Evolutionary conservation across 2,888 invertebrate genomes (phyloP).

Genomic region (Lymantria dispar): DNA sequence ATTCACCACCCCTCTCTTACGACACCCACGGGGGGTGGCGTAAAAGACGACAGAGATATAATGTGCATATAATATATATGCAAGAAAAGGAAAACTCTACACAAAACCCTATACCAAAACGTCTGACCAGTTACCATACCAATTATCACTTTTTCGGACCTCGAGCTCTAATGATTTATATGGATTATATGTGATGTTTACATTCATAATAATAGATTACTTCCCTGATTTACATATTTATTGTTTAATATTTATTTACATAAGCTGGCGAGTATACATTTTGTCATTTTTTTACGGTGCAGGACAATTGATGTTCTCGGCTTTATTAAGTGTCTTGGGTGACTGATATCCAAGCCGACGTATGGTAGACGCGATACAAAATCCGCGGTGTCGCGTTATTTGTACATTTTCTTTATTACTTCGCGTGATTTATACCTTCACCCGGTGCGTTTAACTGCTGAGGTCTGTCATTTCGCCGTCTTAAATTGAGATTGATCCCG

Average conservation of each 20-base stretch:
- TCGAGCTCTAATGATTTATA: constrained; percentile 7
- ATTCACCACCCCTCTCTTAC: too few species aligned
- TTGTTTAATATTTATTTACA: constrained; percentile 25
- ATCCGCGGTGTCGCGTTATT: constrained; percentile 55
- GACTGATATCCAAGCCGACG: constrained; percentile 62
- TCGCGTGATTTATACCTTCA: constrained; percentile 73
- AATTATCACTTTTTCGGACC: too few species aligned
- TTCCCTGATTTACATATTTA: constrained; percentile 27
- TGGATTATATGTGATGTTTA: constrained; percentile 19
- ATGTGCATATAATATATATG: too few species aligned
- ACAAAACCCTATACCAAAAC: too few species aligned
- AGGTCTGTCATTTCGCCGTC: constrained; percentile 77
- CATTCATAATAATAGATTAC: constrained; percentile 24
- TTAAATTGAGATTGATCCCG: constrained; percentile 80
- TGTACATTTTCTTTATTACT: constrained; percentile 77
- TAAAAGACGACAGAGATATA: too few species aligned
- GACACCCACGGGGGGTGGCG: too few species aligned
- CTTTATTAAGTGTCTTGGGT: constrained; percentile 73
- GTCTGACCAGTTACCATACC: too few species aligned
- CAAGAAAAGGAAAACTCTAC: too few species aligned
- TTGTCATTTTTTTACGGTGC: constrained; percentile 17
- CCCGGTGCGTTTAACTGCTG: constrained; percentile 80
- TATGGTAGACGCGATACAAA: constrained; percentile 50
- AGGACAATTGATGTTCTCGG: constrained; percentile 39
- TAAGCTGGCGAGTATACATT: constrained; percentile 10